Evolutionary conservation across 2,888 invertebrate genomes (phyloP).

Genomic region (Aromia moschata): DNA sequence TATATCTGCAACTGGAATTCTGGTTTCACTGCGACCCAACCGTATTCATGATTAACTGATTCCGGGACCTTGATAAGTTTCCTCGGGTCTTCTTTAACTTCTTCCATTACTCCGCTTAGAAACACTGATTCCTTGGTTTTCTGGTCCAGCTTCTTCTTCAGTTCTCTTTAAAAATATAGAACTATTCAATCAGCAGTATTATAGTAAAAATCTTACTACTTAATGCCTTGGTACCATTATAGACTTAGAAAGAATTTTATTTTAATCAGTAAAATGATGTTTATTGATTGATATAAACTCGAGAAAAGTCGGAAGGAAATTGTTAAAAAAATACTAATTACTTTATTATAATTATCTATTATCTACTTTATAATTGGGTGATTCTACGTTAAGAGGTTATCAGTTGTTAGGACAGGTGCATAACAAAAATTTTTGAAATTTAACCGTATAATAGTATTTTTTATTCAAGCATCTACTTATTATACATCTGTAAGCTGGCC

Average conservation of each 20-base stretch:
- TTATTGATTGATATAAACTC: not conserved
- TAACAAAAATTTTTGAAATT: too few species aligned
- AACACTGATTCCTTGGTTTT: constrained; percentile 27
- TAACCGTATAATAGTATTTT: too few species aligned
- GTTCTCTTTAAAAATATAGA: constrained; percentile 24
- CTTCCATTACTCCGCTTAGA: constrained; percentile 19
- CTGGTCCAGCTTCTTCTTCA: constrained; percentile 30
- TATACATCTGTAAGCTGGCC: too few species aligned
- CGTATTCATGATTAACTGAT: constrained; percentile 29
- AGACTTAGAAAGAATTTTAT: not conserved
- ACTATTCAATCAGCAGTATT: too few species aligned
- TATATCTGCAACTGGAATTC: constrained; percentile 27
- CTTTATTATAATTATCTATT: too few species aligned
- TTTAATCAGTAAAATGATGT: not conserved
- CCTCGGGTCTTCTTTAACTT: constrained; percentile 22
- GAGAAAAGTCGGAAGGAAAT: not conserved
- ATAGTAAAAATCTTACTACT: too few species aligned
- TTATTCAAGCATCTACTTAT: too few species aligned
- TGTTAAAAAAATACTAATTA: not conserved
- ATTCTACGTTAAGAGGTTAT: too few species aligned
- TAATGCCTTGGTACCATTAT: too few species aligned
- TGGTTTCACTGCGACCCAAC: constrained; percentile 29
- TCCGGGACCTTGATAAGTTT: constrained; percentile 26
- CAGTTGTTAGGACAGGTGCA: too few species aligned
- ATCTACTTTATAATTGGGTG: too few species aligned